Evolutionary conservation across 35 echinoderm and acorn worm genomes (phyloP), one percentile per base, ranked within the genome.

Genomic region (Strongylocentrotus purpuratus): DNA sequence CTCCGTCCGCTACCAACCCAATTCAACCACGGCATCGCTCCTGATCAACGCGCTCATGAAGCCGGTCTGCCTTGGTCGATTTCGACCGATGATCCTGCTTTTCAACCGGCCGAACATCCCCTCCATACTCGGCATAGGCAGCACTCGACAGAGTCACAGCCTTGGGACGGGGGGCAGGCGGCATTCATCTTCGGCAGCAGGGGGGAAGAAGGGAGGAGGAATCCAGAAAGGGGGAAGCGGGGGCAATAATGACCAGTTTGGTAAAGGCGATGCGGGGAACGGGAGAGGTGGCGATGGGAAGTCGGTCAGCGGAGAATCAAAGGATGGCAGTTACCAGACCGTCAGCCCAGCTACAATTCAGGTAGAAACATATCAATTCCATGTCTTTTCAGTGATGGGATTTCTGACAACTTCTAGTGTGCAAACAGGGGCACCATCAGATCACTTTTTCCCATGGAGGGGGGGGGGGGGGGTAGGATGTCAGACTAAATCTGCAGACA

Each of bases 41-140:
- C 87, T 89, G 87, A 58, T 93, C 91, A 47, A 58, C 91, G 45
- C 87, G 12, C 33, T 89, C 87, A 89, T 89, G 20, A 89, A 89
- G 87, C 48, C 91, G 46, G 48, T 93, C 46, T 93, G 50, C 47
- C 15, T 58, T 13, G 91, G 48, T 7, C 91, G 91, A 20, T 93
- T 11, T 58, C 91, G 48, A 5, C 48, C 48, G 2, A 31, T 93
- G 13, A 10, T 58, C 18, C 45, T 58, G 14, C 91, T 58, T 5
- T 14, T 93, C 46, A 33, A 58, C n/a, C 91, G 91, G 5, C 31
- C 91, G 11, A 47, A 46, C 46, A 33, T 93, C 17, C 91, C 91
- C 33, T 32, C 45, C 31, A 48, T 93, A 15, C 17, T 93, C 31
- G 91, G 91, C 45, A 58, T 58, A 9, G 58, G 20, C 4, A 31